Evolutionary conservation across 2,888 invertebrate genomes (phyloP).

Genomic region (Morpho helenor): DNA sequence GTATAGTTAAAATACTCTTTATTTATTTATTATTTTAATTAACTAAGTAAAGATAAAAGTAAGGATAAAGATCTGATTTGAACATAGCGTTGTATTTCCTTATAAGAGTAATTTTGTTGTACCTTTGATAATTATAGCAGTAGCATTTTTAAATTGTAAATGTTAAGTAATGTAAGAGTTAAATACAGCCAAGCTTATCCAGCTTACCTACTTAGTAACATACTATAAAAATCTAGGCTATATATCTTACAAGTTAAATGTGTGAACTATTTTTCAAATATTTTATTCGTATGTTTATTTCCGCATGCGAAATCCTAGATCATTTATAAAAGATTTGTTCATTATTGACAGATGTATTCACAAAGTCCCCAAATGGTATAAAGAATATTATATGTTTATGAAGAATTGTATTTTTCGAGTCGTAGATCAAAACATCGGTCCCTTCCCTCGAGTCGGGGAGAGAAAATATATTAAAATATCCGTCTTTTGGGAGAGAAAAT

Average conservation of each 20-base stretch:
- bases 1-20: too few species aligned
- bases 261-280: background rate
- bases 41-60: too few species aligned
- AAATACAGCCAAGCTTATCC: too few species aligned
- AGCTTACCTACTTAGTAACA: too few species aligned
- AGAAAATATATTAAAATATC: slow-evolving; percentile 65
- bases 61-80: too few species aligned
- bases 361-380: slow-evolving; percentile 46
- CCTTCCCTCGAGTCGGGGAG: slow-evolving; percentile 46
- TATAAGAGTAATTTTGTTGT: too few species aligned
- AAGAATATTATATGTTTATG: slow-evolving; percentile 49
- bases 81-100: too few species aligned
- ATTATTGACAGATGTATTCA: slow-evolving; percentile 54
- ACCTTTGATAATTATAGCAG: too few species aligned
- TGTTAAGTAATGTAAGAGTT: too few species aligned
- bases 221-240: background rate
- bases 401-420: slow-evolving; percentile 52
- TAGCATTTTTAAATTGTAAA: too few species aligned
- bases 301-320: slow-evolving; percentile 32
- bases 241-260: background rate
- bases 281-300: background rate
- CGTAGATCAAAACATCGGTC: slow-evolving; percentile 68
- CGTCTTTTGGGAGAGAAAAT: slow-evolving; percentile 54
- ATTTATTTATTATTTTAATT: too few species aligned
- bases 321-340: slow-evolving; percentile 55